Evolutionary conservation across 2,888 invertebrate genomes (phyloP).

Genomic region (Erynnis tages): DNA sequence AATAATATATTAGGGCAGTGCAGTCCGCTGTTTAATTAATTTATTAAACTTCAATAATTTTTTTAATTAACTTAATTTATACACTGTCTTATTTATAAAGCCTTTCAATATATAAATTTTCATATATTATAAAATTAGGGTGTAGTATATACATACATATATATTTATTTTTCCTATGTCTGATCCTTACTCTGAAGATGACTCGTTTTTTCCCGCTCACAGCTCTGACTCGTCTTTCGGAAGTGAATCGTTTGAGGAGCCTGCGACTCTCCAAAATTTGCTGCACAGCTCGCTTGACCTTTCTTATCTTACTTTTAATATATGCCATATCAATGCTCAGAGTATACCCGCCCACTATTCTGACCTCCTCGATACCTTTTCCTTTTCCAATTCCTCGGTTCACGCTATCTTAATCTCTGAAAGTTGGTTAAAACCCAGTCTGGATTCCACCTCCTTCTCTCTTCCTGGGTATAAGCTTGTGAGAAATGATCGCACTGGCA

Average conservation of each 20-base stretch:
- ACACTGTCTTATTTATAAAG: not conserved
- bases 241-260: not conserved
- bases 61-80: no score
- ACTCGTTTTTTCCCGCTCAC: not conserved
- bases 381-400: not conserved
- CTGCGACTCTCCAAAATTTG: not conserved
- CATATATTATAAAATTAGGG: not conserved
- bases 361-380: not conserved
- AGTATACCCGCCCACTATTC: not conserved
- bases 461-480: not conserved
- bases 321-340: not conserved
- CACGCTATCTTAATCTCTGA: constrained; percentile 3
- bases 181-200: not conserved
- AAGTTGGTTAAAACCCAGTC: not conserved
- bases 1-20: no score
- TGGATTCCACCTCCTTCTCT: not conserved
- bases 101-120: not conserved
- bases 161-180: not conserved
- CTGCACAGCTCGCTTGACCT: not conserved
- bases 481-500: not conserved
- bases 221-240: not conserved
- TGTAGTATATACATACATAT: not conserved
- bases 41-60: no score
- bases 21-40: no score
- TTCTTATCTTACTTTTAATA: not conserved